Base-by-base conservation (phyloP, 2,888 invertebrate genomes). In the Alviniconcha strummeri region DNA sequence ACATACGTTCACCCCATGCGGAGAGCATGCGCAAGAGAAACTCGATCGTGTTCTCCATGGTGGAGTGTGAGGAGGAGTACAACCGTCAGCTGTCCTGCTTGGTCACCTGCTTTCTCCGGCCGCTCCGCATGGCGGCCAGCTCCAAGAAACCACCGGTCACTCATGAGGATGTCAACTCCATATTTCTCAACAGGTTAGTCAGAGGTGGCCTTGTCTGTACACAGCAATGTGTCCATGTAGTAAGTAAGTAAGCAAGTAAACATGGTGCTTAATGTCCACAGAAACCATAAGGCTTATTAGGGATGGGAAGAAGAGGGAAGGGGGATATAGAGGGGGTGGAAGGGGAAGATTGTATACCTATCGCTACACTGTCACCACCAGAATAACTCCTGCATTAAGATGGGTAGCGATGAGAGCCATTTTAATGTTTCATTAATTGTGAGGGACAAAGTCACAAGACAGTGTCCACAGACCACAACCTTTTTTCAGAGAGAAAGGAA, bases 21-120 rank as follows among this genome's bases (percentile, higher is more conserved):
- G 97, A 98, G 93, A 97, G 97, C 92, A 97, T 98, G 97, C 95
- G 98, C 83, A 98, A 97, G 93, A 94, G 98, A 84, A 98, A 98
- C 95, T 97, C 96, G 96, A 96, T 93, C 90, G 93, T 94, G 79
- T 93, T 93, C 88, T 92, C 92, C 83, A 97, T 98, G 97, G 97
- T 98, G 0, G 98, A 98, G 93, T 96, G 97, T 6, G 98, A 98
- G 94, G 97, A 98, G 92, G 98, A 98, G 92, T 98, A 98, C 92
- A 96, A 97, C 92, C 97, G 97, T 91, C 98, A 98, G 94, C 95
- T 98, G 95, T 97, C 97, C 92, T 96, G 96, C 86, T 94, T 97
- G 72, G 96, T 97, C 36, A 96, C 97, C 15, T 97, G 97, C 92
- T 98, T 97, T 94, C 95, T 98, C 52, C 95, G 98, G 64, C 94